Conservation (phyloP, 2,113 vertebrate species). For the Dicentrarchus labrax region DNA sequence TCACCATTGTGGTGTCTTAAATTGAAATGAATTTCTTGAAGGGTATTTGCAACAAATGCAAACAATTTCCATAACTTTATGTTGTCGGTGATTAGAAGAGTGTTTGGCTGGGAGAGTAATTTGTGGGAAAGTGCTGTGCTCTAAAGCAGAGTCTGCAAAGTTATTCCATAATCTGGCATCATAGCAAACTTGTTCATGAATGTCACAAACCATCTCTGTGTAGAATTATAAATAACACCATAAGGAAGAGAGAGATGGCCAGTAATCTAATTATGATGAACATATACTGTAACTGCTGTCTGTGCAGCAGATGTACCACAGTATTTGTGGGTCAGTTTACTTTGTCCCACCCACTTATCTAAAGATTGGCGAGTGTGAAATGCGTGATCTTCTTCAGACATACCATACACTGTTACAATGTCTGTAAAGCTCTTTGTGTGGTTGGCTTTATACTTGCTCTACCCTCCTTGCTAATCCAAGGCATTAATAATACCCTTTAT, state of each 20-base stretch:
- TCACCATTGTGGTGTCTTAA: not conserved
- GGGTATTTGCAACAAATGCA: not conserved
- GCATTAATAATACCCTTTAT: not conserved
- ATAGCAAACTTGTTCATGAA: not conserved
- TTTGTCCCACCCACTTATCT: not conserved
- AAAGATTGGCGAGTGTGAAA: not conserved
- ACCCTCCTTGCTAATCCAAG: not conserved
- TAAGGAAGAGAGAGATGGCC: not conserved
- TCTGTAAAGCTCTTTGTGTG: not conserved
- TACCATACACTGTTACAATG: not conserved
- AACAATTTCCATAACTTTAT: not conserved
- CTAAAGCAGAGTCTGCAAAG: not conserved
- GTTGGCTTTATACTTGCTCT: conserved; percentile 1
- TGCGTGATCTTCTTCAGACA: not conserved
- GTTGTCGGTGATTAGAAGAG: not conserved
- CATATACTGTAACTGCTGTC: not conserved
- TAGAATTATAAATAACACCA: not conserved
- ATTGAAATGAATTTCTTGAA: not conserved
- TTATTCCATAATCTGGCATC: not conserved
- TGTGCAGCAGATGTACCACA: not conserved
- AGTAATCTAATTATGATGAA: not conserved
- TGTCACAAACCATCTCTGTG: conserved; percentile 13
- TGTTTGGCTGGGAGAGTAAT: not conserved
- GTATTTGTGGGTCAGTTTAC: conserved; percentile 5
- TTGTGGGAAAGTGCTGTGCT: not conserved